These are phyloP conservation scores for Phrynocephalus forsythii DNA, from an alignment of 2,797 vertebrate species.

Conservation along the genomic window DNA sequence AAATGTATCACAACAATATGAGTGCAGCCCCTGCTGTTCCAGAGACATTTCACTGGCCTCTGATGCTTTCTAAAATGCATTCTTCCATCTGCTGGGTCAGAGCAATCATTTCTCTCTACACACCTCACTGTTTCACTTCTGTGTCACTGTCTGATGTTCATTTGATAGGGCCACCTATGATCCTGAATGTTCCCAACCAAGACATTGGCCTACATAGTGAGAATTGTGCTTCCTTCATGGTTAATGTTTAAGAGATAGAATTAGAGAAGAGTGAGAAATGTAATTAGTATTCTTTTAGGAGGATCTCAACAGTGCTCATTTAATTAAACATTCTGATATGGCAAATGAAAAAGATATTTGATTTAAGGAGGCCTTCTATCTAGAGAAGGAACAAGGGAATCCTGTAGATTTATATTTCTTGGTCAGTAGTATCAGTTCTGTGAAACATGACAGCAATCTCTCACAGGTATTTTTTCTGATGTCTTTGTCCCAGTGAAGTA, in stretches of 20 bases:
- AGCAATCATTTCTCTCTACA: not conserved
- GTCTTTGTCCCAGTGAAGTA: too few relatives aligned
- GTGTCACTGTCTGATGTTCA: not conserved
- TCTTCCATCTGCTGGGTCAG: not conserved
- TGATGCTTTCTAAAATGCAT: not conserved
- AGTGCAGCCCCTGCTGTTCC: not conserved
- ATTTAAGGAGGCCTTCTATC: not conserved
- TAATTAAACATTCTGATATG: slow-evolving; percentile 65
- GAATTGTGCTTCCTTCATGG: slow-evolving; percentile 45
- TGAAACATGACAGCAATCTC: not conserved
- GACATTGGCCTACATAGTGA: slow-evolving; percentile 21
- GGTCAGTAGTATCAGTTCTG: not conserved
- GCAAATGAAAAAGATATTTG: slow-evolving; percentile 39
- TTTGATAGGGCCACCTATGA: slow-evolving; percentile 7
- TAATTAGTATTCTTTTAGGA: slow-evolving; percentile 75
- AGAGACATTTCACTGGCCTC: not conserved
- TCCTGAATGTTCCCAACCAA: slow-evolving; percentile 36
- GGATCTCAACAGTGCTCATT: slow-evolving; percentile 60
- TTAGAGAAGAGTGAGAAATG: slow-evolving; percentile 67
- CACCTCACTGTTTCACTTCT: accelerated
- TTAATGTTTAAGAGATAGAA: slow-evolving; percentile 72
- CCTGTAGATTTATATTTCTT: not conserved
- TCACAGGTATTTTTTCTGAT: not conserved
- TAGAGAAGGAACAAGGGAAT: not conserved
- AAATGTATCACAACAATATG: not conserved